A percentile compares a stretch with the other conserved stretches of the same genome.
Conservation (phyloP, 2,888 invertebrate species). For the Patella pellucida region DNA sequence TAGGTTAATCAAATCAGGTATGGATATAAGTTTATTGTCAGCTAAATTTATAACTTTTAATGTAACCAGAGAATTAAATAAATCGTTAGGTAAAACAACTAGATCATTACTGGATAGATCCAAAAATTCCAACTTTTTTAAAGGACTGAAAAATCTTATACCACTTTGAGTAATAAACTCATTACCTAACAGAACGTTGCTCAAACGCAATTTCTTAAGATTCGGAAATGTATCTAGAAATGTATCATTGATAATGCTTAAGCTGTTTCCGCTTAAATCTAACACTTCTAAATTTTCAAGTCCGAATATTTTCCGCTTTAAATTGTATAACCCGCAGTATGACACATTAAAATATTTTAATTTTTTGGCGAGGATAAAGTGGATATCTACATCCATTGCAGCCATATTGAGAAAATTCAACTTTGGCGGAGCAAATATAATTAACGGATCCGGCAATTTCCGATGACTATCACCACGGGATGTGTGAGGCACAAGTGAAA, state of each 20-base stretch:
- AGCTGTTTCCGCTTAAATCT: background rate
- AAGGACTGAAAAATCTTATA: background rate
- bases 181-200: background rate
- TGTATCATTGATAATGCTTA: background rate
- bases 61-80: background rate
- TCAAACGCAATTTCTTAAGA: background rate
- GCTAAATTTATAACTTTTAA: background rate
- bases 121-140: background rate
- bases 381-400: background rate
- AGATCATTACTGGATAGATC: background rate
- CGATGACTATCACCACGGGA: background rate
- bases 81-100: background rate
- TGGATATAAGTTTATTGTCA: background rate
- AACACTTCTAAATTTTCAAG: background rate
- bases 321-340: background rate
- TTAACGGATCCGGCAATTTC: background rate
- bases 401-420: background rate
- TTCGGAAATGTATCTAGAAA: background rate
- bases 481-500: background rate
- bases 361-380: background rate
- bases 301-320: background rate
- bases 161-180: background rate
- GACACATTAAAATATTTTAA: background rate
- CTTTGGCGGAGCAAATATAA: background rate
- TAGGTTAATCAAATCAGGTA: background rate